phyloP scores from a whole-genome alignment of 2,888 invertebrate genomes.

The Caenorhabditis sp. region DNA sequence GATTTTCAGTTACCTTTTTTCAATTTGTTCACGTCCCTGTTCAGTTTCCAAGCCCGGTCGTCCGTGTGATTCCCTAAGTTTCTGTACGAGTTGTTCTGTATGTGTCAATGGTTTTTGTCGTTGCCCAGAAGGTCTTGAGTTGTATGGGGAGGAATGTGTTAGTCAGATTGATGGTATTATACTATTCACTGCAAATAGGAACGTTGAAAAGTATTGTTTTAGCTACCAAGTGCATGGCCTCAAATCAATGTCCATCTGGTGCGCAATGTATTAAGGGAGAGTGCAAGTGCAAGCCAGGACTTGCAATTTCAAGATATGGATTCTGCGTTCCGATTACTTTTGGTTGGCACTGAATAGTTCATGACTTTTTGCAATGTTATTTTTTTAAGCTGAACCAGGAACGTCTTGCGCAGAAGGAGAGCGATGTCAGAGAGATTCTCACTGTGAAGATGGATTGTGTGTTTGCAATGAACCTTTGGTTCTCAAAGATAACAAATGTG shows the following conservation, averaged over 20 bases:
- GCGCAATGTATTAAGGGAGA: conserved; percentile 75
- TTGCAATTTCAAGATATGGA: conserved; percentile 71
- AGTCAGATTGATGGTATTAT: conserved; percentile 71
- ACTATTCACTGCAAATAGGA: not conserved
- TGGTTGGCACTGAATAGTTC: no score
- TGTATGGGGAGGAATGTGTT: conserved; percentile 71
- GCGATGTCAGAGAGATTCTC: conserved; percentile 73
- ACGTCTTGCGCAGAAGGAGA: conserved; percentile 73
- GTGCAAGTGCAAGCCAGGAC: conserved; percentile 74
- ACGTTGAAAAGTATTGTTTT: conserved; percentile 9
- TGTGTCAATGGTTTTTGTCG: conserved; percentile 75
- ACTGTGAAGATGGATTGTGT: conserved; percentile 73
- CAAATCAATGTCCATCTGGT: conserved; percentile 77
- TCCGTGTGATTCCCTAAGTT: conserved; percentile 68
- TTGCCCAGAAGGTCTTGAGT: conserved; percentile 74
- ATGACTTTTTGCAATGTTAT: no score
- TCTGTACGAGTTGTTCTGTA: conserved; percentile 74
- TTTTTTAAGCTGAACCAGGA: conserved; percentile 76
- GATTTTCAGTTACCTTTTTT: conserved; percentile 33
- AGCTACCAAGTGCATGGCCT: conserved; percentile 73
- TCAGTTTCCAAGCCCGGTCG: conserved; percentile 75
- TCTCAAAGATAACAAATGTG: conserved; percentile 69
- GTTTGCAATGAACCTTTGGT: conserved; percentile 70
- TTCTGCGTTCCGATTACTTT: conserved; percentile 75
- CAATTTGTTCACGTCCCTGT: conserved; percentile 17